A percentile compares a stretch with the other conserved stretches of the same genome.
These are phyloP conservation scores for Larimichthys crocea DNA, from an alignment of 2,113 vertebrate genomes.

Conservation along the genomic window DNA sequence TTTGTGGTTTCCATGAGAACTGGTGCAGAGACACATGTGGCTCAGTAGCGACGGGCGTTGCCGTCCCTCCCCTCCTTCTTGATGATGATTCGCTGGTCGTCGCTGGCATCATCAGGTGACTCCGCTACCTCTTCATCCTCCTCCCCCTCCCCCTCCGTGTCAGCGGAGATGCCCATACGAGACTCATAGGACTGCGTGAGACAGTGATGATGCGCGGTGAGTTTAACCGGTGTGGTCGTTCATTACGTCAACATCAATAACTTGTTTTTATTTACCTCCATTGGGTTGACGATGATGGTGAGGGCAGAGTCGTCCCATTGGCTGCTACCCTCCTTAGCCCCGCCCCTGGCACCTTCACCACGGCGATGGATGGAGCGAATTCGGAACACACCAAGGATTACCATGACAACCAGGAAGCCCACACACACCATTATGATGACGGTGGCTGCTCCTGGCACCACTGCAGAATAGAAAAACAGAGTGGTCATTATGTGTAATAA, in stretches of 20 bases:
- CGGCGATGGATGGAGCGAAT: conserved; percentile 95
- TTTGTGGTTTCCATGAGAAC: conserved; percentile 75
- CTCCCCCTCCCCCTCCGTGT: conserved; percentile 79
- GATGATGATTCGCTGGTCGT: conserved; percentile 90
- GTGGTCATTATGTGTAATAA: neutral
- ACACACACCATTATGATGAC: conserved; percentile 98
- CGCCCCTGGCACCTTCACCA: conserved; percentile 74
- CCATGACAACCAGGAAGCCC: conserved; percentile 97
- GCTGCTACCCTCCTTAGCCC: conserved; percentile 87
- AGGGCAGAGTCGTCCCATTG: conserved; percentile 98
- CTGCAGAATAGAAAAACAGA: conserved; percentile 70
- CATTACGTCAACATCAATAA: neutral
- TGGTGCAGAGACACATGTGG: conserved; percentile 61
- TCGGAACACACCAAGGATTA: conserved; percentile 94
- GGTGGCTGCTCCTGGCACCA: conserved; percentile 95
- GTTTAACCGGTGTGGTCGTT: neutral
- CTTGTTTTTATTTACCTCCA: conserved; percentile 90
- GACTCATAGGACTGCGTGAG: conserved; percentile 82
- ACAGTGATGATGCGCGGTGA: neutral
- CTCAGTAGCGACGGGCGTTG: conserved; percentile 87
- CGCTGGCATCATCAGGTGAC: conserved; percentile 85
- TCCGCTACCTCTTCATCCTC: conserved; percentile 92
- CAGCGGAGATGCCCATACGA: conserved; percentile 81
- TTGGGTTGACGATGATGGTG: conserved; percentile 98
- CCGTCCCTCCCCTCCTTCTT: conserved; percentile 84